phyloP scores from a whole-genome alignment of 1,140 invertebrate genomes.

The Drosophila insularis region DNA sequence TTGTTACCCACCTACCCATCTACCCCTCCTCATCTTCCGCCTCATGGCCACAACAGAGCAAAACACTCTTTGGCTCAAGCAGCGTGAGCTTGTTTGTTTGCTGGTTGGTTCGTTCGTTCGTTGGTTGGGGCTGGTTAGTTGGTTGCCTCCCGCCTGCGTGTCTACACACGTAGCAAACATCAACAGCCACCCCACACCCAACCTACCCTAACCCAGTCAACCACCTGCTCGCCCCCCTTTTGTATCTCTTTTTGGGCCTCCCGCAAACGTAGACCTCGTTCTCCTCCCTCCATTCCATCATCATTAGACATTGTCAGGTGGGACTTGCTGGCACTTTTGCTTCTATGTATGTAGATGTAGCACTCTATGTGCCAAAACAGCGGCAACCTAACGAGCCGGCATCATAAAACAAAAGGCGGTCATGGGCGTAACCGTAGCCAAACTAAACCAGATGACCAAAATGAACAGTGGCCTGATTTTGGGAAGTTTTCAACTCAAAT shows the following conservation, averaged over 20 bases:
- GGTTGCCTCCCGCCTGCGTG: slow-evolving; percentile 50
- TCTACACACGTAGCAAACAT: slow-evolving; percentile 42
- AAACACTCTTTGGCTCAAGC: slow-evolving; percentile 63
- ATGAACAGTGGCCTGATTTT: slow-evolving; percentile 16
- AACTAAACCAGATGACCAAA: slow-evolving; percentile 22
- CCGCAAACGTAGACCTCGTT: background rate
- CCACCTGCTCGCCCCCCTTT: too few relatives aligned
- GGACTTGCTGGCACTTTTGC: slow-evolving; percentile 49
- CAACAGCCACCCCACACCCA: slow-evolving; percentile 14
- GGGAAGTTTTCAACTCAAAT: background rate
- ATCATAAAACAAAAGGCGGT: slow-evolving; percentile 38
- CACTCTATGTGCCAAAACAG: slow-evolving; percentile 41
- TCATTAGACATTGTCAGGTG: slow-evolving; percentile 70
- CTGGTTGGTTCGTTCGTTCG: slow-evolving; percentile 42
- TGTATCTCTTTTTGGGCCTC: too few relatives aligned
- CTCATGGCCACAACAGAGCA: slow-evolving; percentile 13
- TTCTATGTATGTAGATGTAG: background rate
- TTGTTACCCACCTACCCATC: slow-evolving; percentile 6
- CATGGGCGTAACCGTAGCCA: slow-evolving; percentile 28
- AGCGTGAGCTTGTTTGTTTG: slow-evolving; percentile 67
- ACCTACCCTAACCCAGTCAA: too few relatives aligned
- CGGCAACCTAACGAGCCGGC: slow-evolving; percentile 29
- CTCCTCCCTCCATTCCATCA: slow-evolving; percentile 51
- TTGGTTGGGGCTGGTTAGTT: slow-evolving; percentile 32
- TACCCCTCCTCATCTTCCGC: too few relatives aligned